phyloP scores from a whole-genome alignment of 2,888 invertebrate species.

The Bursaphelenchus okinawaensis region DNA sequence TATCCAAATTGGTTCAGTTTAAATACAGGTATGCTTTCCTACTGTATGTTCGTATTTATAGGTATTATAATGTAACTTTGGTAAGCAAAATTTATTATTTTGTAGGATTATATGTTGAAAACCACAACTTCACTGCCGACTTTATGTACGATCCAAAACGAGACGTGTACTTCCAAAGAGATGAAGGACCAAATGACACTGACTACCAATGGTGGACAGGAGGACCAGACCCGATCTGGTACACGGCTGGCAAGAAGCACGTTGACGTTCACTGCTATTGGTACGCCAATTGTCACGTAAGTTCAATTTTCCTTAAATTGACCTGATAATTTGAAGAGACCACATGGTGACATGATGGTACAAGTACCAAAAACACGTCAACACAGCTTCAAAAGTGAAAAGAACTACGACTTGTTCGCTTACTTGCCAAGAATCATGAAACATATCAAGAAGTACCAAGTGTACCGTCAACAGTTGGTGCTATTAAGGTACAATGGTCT shows the following conservation, averaged over 20 bases:
- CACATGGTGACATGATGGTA: conserved; percentile 52
- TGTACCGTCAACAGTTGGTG: conserved; percentile 48
- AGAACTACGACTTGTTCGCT: conserved; percentile 40
- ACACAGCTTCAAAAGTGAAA: conserved; percentile 41
- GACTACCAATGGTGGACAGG: conserved; percentile 51
- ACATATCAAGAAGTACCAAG: conserved; percentile 49
- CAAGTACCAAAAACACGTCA: conserved; percentile 45
- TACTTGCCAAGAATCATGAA: conserved; percentile 48
- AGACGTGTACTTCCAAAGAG: conserved; percentile 45
- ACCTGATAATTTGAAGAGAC: conserved; percentile 31
- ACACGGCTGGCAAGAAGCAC: conserved; percentile 51
- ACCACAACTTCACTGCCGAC: conserved; percentile 56
- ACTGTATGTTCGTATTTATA: not conserved
- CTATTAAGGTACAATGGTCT: conserved; percentile 45
- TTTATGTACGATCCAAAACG: conserved; percentile 53
- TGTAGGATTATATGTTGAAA: conserved; percentile 57
- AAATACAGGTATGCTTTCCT: conserved; percentile 43
- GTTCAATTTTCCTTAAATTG: not conserved
- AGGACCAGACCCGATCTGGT: conserved; percentile 54
- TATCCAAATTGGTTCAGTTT: conserved; percentile 56
- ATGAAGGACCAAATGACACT: conserved; percentile 45
- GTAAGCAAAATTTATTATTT: conserved; percentile 8
- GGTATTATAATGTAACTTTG: not conserved
- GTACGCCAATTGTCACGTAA: conserved; percentile 54
- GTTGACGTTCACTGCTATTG: conserved; percentile 56